Evolutionary conservation across 2,888 invertebrate species (phyloP).

Genomic region (Protodeltote pygarga): DNA sequence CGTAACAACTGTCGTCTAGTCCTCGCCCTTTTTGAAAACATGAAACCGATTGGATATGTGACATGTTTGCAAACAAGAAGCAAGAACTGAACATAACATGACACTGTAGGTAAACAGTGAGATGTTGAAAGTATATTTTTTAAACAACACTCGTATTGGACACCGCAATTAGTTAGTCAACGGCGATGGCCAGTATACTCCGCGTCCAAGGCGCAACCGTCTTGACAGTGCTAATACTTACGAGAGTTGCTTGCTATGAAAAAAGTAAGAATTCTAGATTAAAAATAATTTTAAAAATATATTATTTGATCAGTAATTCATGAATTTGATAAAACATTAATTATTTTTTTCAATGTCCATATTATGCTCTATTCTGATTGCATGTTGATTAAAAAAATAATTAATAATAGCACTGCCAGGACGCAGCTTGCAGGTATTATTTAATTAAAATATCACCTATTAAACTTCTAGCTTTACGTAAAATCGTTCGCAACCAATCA

Average conservation of each 20-base stretch:
- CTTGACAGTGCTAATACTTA: constrained; percentile 16
- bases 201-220: constrained; percentile 16
- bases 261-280: constrained; percentile 38
- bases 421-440: not conserved
- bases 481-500: constrained; percentile 76
- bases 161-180: constrained; percentile 22
- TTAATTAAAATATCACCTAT: not conserved
- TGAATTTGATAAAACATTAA: too few relatives aligned
- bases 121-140: constrained; percentile 27
- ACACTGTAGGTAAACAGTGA: constrained; percentile 32
- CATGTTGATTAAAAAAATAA: not conserved
- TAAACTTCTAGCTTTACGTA: constrained; percentile 71
- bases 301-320: too few relatives aligned
- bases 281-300: not conserved
- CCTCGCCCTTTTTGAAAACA: constrained; percentile 26
- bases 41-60: constrained; percentile 8
- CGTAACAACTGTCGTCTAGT: too few relatives aligned
- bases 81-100: constrained; percentile 17
- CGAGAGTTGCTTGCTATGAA: constrained; percentile 35
- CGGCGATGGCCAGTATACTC: constrained; percentile 36
- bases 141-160: constrained; percentile 16
- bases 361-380: not conserved
- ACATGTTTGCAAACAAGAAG: constrained; percentile 40
- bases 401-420: not conserved
- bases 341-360: too few relatives aligned